Conservation (phyloP, 2,113 vertebrate genomes). For the Syngnathoides biaculeatus region DNA sequence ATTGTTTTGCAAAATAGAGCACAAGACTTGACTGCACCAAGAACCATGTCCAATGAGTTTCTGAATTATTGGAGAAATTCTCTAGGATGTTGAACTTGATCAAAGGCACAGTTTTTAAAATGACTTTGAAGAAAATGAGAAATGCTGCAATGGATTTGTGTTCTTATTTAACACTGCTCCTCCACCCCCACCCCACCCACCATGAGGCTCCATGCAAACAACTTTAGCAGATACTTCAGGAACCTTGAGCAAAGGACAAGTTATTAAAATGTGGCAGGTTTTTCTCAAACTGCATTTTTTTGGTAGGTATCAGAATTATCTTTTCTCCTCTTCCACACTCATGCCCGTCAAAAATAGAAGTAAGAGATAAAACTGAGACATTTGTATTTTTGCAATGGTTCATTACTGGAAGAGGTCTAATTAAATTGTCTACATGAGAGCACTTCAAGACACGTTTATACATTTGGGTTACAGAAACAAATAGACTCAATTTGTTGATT, state of each 20-base stretch:
- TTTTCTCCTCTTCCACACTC: not conserved
- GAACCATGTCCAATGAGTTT: slow-evolving; percentile 7
- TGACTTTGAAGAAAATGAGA: slow-evolving; percentile 11
- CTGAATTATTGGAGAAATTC: not conserved
- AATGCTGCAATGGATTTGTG: slow-evolving; percentile 10
- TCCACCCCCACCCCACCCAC: not conserved
- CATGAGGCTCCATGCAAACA: not conserved
- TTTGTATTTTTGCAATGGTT: not conserved
- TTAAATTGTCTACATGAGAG: not conserved
- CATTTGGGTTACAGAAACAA: not conserved
- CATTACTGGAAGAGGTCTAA: not conserved
- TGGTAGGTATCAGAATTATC: not conserved
- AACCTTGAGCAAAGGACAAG: not conserved
- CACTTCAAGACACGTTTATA: not conserved
- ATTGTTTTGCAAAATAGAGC: slow-evolving; percentile 9
- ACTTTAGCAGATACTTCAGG: slow-evolving; percentile 2
- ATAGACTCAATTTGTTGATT: not conserved
- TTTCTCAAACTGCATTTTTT: not conserved
- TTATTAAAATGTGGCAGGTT: not conserved
- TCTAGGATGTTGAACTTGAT: not conserved
- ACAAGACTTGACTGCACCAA: slow-evolving; percentile 5
- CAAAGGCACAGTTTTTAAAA: slow-evolving; percentile 10
- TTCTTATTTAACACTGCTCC: slow-evolving; percentile 43
- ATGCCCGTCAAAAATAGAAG: not conserved
- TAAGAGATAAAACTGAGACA: not conserved